Conservation (phyloP, 1,140 invertebrate species). For the Bombyx mori region DNA sequence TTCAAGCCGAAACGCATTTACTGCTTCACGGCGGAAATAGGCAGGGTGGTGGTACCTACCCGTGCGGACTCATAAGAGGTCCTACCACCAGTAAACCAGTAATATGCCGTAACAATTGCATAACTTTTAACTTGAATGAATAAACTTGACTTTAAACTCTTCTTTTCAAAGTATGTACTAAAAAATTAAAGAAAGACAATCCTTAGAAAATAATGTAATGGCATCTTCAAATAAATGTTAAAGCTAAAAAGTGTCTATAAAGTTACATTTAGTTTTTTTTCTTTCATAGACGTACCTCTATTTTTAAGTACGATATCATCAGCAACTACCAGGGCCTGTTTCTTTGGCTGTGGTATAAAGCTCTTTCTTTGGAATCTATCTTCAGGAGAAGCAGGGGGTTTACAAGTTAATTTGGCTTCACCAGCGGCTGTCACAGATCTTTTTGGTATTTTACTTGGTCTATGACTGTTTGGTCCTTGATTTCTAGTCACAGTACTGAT, state of each 20-base stretch:
- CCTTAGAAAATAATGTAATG: too few species aligned
- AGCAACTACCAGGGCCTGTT: slow-evolving; percentile 8
- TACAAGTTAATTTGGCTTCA: background rate
- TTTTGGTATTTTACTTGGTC: slow-evolving; percentile 41
- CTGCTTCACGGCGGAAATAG: too few species aligned
- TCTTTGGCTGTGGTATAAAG: slow-evolving; percentile 16
- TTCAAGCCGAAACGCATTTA: too few species aligned
- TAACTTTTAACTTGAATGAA: too few species aligned
- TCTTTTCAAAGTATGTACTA: too few species aligned
- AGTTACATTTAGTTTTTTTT: slow-evolving; percentile 29
- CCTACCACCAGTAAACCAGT: too few species aligned
- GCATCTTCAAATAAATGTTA: too few species aligned
- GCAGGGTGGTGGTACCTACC: too few species aligned
- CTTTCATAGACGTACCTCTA: slow-evolving; percentile 1
- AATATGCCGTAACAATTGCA: too few species aligned
- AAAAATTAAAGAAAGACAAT: too few species aligned
- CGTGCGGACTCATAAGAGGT: too few species aligned
- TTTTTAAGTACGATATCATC: slow-evolving; percentile 28
- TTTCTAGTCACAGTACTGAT: slow-evolving; percentile 10
- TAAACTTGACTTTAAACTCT: too few species aligned
- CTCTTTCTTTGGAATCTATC: slow-evolving; percentile 8
- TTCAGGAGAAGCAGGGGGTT: background rate
- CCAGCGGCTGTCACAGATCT: slow-evolving; percentile 6
- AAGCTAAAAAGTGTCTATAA: slow-evolving; percentile 6
- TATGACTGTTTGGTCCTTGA: slow-evolving; percentile 10